Conservation (phyloP, 2,888 invertebrate species). For the Theristus sp. region DNA sequence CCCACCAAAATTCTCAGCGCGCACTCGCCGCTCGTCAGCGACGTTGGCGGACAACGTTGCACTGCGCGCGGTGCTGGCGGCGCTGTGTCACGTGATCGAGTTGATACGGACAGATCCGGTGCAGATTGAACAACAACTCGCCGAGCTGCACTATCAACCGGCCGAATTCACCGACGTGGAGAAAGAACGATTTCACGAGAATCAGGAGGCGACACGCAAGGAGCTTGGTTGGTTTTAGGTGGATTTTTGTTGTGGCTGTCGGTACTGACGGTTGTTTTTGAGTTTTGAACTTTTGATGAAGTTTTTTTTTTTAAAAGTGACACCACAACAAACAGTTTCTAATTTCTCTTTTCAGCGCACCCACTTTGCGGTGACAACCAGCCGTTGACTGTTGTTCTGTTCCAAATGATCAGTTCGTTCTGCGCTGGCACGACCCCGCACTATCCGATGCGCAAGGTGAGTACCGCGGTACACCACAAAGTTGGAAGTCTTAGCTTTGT, state of each 20-base stretch:
- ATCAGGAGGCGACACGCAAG: background rate
- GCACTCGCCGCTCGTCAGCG: slow-evolving; percentile 43
- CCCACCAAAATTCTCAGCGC: too few species aligned
- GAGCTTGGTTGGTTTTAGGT: background rate
- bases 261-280: too few species aligned
- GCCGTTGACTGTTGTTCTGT: slow-evolving; percentile 61
- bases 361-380: slow-evolving; percentile 39
- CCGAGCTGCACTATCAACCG: too few species aligned
- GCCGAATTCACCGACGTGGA: background rate
- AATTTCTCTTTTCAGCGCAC: background rate
- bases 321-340: too few species aligned
- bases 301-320: too few species aligned
- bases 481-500: too few species aligned
- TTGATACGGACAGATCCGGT: slow-evolving; percentile 50
- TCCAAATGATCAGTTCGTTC: slow-evolving; percentile 87
- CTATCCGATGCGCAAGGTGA: slow-evolving; percentile 91
- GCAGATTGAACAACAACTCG: slow-evolving; percentile 41
- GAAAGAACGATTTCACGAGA: background rate
- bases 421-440: slow-evolving; percentile 87
- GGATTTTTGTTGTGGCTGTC: slow-evolving; percentile 32
- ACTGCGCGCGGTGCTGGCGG: slow-evolving; percentile 70
- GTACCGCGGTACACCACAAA: too few species aligned
- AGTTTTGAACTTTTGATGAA: too few species aligned
- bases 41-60: slow-evolving; percentile 60
- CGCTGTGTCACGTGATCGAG: slow-evolving; percentile 85